These are phyloP conservation scores for Anoura caudifer DNA, from an alignment of 2,113 vertebrate species.

Conservation along the genomic window DNA sequence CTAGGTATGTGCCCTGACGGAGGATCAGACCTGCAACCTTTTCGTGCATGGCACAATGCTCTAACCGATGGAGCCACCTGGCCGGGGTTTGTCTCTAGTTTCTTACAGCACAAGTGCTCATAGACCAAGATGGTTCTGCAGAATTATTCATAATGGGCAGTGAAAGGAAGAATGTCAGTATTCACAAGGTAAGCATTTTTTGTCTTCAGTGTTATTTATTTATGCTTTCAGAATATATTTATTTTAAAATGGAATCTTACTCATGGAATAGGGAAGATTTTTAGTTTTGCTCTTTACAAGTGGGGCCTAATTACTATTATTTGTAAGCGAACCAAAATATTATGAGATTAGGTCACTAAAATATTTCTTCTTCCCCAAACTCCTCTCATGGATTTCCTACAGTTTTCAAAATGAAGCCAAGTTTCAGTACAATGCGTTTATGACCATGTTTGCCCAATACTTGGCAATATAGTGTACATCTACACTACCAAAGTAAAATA, in stretches of 20 bases:
- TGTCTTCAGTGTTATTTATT: not conserved
- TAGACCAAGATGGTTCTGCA: not conserved
- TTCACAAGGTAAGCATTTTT: not conserved
- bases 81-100: not conserved
- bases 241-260: not conserved
- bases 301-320: not conserved
- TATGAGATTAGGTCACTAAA: not conserved
- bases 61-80: no score
- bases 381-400: not conserved
- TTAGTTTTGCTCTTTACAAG: not conserved
- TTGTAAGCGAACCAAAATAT: slow-evolving; percentile 3
- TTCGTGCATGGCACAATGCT: no score
- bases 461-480: not conserved
- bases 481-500: not conserved
- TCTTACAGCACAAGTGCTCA: not conserved
- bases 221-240: not conserved
- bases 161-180: not conserved
- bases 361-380: not conserved
- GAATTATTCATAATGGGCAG: not conserved
- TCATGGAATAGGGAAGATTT: not conserved
- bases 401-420: slow-evolving; percentile 2
- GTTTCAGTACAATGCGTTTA: not conserved
- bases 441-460: not conserved
- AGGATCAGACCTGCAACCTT: no score
- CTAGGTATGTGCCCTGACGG: no score